phyloP scores from a whole-genome alignment of 2,113 vertebrate genomes.

The Aspiorhynchus laticeps region DNA sequence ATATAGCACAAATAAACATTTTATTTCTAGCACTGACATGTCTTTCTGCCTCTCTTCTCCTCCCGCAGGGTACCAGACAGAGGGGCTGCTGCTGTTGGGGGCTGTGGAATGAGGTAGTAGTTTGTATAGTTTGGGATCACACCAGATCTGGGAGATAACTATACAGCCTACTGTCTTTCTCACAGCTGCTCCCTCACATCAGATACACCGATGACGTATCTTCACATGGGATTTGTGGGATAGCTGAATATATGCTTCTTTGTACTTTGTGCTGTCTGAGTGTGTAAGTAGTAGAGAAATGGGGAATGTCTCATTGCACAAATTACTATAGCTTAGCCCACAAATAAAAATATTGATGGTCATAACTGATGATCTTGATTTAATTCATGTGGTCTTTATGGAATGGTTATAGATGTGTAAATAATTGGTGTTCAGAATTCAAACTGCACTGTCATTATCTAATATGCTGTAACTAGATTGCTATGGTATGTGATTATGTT shows the following conservation, averaged over 20 bases:
- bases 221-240: background rate
- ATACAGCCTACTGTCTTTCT: constrained; percentile 98
- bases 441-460: background rate
- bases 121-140: constrained; percentile 98
- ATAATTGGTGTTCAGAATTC: background rate
- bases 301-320: constrained; percentile 69
- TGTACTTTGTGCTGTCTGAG: constrained; percentile 67
- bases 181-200: constrained; percentile 69
- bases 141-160: constrained; percentile 98
- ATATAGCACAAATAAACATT: background rate
- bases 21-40: background rate
- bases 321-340: background rate
- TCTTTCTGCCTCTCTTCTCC: background rate
- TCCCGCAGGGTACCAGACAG: background rate
- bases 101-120: constrained; percentile 94
- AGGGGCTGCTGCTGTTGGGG: constrained; percentile 67
- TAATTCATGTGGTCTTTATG: background rate
- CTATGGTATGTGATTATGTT: background rate
- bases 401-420: background rate
- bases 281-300: constrained; percentile 85
- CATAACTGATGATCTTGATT: background rate
- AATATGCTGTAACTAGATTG: background rate
- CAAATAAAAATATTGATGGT: background rate
- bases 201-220: background rate
- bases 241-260: background rate